Conservation (phyloP, 2,113 vertebrate species). For the Pavo muticus region DNA sequence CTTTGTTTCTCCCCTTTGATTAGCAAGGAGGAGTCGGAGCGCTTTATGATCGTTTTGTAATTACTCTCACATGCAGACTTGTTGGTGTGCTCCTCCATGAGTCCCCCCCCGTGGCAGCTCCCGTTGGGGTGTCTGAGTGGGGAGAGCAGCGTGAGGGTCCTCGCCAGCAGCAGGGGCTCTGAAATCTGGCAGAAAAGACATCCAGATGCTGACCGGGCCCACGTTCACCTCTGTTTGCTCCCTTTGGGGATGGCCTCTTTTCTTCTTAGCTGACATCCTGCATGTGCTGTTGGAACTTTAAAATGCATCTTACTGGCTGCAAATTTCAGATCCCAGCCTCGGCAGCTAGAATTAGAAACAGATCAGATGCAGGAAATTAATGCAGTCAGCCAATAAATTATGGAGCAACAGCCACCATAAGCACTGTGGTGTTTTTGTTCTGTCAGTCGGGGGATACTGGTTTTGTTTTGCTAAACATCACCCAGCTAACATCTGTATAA, state of each 20-base stretch:
- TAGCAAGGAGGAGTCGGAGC: slow-evolving; percentile 47
- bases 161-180: not conserved
- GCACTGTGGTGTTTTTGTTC: slow-evolving; percentile 50
- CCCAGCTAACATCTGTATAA: slow-evolving; percentile 58
- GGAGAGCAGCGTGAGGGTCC: not conserved
- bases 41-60: not conserved
- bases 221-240: not conserved
- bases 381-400: slow-evolving; percentile 67
- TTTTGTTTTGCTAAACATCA: slow-evolving; percentile 58
- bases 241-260: slow-evolving; percentile 1
- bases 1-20: slow-evolving; percentile 65
- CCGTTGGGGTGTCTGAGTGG: not conserved
- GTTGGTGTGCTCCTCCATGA: not conserved
- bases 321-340: slow-evolving; percentile 36
- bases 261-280: not conserved
- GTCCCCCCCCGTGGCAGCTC: not conserved
- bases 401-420: slow-evolving; percentile 33
- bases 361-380: slow-evolving; percentile 65
- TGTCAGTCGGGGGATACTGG: slow-evolving; percentile 34
- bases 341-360: slow-evolving; percentile 52
- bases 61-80: not conserved
- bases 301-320: not conserved
- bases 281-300: not conserved
- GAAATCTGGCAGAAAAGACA: not conserved
- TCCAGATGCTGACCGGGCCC: not conserved